Evolutionary conservation across 30 jellyfish, hydroid and myxozoan species (phyloP), one percentile per base, ranked within the genome.

Genomic region (Chironex yamaguchii): DNA sequence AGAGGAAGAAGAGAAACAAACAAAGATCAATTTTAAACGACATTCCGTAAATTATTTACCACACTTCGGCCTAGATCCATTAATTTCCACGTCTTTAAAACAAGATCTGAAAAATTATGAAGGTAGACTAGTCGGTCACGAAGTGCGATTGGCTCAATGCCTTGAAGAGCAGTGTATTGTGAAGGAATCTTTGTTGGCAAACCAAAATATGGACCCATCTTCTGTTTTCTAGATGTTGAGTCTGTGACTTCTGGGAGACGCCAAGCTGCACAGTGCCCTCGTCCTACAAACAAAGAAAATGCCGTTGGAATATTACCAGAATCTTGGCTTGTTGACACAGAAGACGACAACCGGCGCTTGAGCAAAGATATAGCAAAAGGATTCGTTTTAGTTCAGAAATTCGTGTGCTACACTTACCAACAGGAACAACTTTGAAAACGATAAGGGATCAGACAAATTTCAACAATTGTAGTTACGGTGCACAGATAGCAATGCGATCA

Each of bases 201-300:
- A 4, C 98, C 98, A 20, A 86, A 36, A 26, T 82, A 82, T 20
- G 51, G 24, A 2, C 30, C 64, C n/a, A n/a, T n/a, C 28, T 32
- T 33, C 12, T 34, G 62, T 12, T 34, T 42, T n/a, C 95, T 79
- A 0, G 95, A 32, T 33, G 26, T 52, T 12, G 50, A 64, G 12
- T 74, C 49, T 49, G 71, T 75, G 6, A 53, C 20, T 0, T 84
- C 94, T 6, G 94, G 49, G 12, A 85, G 92, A 36, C 85, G 67
- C 98, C 98, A 92, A 0, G 98, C 98, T 20, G 98, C 97, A 52
- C 97, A 50, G 62, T 92, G 98, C 14, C 96, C 70, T 34, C 67
- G 71, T 32, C 98, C 98, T 92, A 52, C 24, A 48, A 70, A 26
- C 14, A 25, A 36, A 25, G 2, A 24, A 62, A 62, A 9, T n/a